Base-by-base conservation (phyloP, 2,888 invertebrate species). In the Colletes collaris region DNA sequence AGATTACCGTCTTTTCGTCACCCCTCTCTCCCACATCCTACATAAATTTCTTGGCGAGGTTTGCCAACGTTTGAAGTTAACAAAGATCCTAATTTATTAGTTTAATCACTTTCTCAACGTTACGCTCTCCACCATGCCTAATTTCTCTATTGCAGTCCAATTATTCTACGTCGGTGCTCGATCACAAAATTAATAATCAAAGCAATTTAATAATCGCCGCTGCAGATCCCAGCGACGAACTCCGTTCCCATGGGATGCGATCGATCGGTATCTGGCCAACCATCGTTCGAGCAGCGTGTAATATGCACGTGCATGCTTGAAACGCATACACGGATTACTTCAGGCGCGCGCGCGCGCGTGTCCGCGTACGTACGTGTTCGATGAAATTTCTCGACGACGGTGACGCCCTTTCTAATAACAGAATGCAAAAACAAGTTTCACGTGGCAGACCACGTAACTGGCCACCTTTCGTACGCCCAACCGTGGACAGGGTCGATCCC, bases 161-260 rank as follows among this genome's bases (percentile, higher is more conserved):
- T 71, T 67, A 71, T 67, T 58, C 37, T 55, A 53, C 44, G 53
- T 6, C 27, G 40, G 53, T 35, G 27, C n/a, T 52, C 50, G 46
- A 63, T 62, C 67, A 65, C 55, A 60, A 76, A 65, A 73, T 85
- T 82, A 85, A 80, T 85, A 80, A 85, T 66, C 71, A 62, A 62
- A 60, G 58, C 80, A 82, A 85, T 85, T 85, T 82, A 85, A 85
- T 85, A 85, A 85, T 83, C 75, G 63, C 53, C 69, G 40, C 46
- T 65, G 68, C 52, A 60, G 63, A 67, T 58, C 49, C 44, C 62
- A 53, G 69, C 44, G 53, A 73, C 60, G 72, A 63, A 63, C 75
- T 50, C 59, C 55, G 59, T 59, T 76, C 75, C 76, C 80, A 10
- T 44, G 73, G 69, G 77, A 68, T 65, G 65, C 72, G 77, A 84